Base-by-base conservation (phyloP, 1,140 invertebrate species). In the Lordiphosa collinella region DNA sequence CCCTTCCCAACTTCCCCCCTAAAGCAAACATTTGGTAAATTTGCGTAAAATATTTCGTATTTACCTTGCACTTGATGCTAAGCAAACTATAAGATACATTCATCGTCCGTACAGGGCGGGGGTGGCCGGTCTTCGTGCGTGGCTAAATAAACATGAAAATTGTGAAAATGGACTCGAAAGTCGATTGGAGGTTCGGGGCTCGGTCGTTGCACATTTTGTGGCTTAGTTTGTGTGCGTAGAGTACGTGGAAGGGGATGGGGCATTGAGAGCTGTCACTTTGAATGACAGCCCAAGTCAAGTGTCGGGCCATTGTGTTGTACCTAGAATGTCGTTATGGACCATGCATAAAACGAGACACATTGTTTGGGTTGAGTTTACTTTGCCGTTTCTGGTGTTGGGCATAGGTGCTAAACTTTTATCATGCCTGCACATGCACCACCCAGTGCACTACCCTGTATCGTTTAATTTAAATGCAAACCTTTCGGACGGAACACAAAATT, bases 11-110 rank as follows among this genome's bases (percentile, higher is more conserved):
- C 0, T 11, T 14, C 12, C 47, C 8, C 25, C 18, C 43, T 7
- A n/a, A n/a, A 34, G 55, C 71, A 82, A 76, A 82, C 76, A 80
- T 57, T 78, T 84, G 78, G 70, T 67, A 68, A 78, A 84, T 84
- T 84, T 84, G 69, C 78, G 79, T 84, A 85, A 84, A 84, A 84
- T 84, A 84, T 84, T 68, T 84, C 47, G 72, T 84, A 84, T 84
- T 84, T 84, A 84, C 79, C 78, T 84, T 84, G 78, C 78, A 84
- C 78, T 84, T 84, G 78, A 84, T 67, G 68, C 73, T 80, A 76
- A 76, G 78, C 72, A 82, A 82, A 82, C 76, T 84, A 52, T 52
- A 56, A 69, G 65, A 69, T 68, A 69, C 65, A 67, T 59, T 16
- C 47, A 34, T 44, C 31, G 32, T 13, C 60, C 29, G 7, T 4